Evolutionary conservation across 2,113 vertebrate species (phyloP).

Genomic region (Alosa alosa): DNA sequence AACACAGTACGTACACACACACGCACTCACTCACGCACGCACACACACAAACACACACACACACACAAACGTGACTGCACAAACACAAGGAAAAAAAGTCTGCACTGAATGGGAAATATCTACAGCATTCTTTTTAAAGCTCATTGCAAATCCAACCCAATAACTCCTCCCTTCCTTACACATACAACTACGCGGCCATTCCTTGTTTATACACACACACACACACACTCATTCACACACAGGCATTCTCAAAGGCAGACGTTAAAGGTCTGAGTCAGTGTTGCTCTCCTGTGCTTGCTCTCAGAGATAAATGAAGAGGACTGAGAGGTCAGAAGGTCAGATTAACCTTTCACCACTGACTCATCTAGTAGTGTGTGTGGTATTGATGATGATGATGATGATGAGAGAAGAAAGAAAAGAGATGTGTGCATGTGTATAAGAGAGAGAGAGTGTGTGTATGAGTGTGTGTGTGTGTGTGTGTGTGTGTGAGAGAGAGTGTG

Average conservation of each 20-base stretch:
- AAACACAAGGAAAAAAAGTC: background rate
- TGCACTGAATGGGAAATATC: background rate
- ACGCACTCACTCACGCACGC: background rate
- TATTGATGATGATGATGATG: too few relatives aligned
- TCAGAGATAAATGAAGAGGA: background rate
- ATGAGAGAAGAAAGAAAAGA: too few relatives aligned
- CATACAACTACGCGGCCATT: too few relatives aligned
- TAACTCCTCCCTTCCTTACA: background rate
- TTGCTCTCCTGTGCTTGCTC: background rate
- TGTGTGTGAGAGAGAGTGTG: too few relatives aligned
- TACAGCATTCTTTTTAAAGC: too few relatives aligned
- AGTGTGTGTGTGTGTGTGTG: constrained; percentile 6
- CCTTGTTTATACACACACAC: too few relatives aligned
- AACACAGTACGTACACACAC: background rate
- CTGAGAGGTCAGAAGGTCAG: background rate
- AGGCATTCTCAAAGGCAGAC: background rate
- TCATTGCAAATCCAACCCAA: background rate
- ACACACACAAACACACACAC: background rate
- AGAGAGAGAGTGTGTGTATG: background rate
- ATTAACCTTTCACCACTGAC: background rate
- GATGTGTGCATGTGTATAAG: background rate
- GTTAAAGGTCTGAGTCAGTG: background rate
- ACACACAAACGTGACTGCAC: background rate
- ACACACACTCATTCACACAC: too few relatives aligned
- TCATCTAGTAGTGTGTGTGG: background rate